Percentiles rank a stretch among this genome's conserved stretches.
These are phyloP conservation scores for Brenthis hecate DNA, from an alignment of 2,888 invertebrate genomes.

Conservation along the genomic window DNA sequence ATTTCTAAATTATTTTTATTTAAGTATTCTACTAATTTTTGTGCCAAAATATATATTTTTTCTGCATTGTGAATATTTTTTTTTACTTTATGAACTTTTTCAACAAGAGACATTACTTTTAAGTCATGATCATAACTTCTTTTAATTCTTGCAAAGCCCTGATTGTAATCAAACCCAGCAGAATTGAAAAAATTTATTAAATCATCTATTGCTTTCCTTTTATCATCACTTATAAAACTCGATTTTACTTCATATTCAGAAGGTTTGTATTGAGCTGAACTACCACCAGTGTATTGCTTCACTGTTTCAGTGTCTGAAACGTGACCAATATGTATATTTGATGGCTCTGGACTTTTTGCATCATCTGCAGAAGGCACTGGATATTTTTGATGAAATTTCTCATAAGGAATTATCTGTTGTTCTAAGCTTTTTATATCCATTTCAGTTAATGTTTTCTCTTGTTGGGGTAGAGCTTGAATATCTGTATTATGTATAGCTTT, in stretches of 20 bases:
- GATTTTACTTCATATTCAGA: conserved; percentile 36
- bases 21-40: conserved; percentile 60
- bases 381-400: conserved; percentile 41
- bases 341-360: conserved; percentile 33
- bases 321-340: conserved; percentile 45
- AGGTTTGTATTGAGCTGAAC: conserved; percentile 37
- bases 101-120: conserved; percentile 51
- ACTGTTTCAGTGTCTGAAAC: conserved; percentile 45
- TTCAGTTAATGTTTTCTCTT: conserved; percentile 56
- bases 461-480: conserved; percentile 54
- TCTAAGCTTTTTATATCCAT: conserved; percentile 64
- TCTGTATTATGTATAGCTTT: conserved; percentile 59
- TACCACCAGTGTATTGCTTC: conserved; percentile 45
- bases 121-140: conserved; percentile 63
- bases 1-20: conserved; percentile 61
- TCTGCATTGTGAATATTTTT: conserved; percentile 58
- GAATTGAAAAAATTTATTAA: conserved; percentile 69
- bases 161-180: conserved; percentile 51
- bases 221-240: conserved; percentile 55
- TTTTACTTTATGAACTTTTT: conserved; percentile 58
- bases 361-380: conserved; percentile 28
- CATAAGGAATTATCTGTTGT: conserved; percentile 67
- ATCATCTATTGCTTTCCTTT: conserved; percentile 72
- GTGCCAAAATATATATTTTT: conserved; percentile 56
- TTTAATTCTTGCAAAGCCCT: conserved; percentile 49